phyloP scores from a whole-genome alignment of 2,113 vertebrate species.

The Microcebus tavaratra region DNA sequence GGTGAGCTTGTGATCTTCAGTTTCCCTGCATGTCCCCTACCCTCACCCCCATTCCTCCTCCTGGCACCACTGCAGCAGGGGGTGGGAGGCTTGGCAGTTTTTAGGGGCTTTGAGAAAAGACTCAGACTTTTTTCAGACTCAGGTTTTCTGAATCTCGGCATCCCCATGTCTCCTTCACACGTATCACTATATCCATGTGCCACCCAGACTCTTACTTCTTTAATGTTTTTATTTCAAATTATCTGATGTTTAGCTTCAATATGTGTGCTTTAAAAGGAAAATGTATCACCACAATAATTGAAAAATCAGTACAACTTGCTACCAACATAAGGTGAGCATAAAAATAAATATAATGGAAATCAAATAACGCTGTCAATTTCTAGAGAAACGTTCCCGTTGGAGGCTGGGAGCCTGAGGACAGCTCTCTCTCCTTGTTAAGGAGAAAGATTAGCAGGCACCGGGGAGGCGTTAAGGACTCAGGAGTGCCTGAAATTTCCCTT shows the following conservation, averaged over 20 bases:
- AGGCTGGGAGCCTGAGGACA: neutral
- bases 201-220: neutral
- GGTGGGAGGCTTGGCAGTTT: neutral
- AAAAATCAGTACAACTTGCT: neutral
- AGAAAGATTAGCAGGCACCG: neutral
- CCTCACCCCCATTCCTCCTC: neutral
- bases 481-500: neutral
- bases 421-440: neutral
- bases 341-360: neutral
- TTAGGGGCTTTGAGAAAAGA: neutral
- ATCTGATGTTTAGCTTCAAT: neutral
- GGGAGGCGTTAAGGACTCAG: fast-evolving
- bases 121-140: neutral
- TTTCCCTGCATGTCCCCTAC: neutral
- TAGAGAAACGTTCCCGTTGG: fast-evolving
- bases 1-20: neutral
- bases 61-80: neutral
- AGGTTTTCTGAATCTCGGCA: neutral
- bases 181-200: fast-evolving
- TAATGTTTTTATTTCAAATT: neutral
- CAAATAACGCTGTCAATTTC: fast-evolving
- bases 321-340: neutral
- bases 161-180: fast-evolving
- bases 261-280: neutral
- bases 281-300: neutral